Evolutionary conservation across 1,140 invertebrate genomes (phyloP), one percentile per base, ranked within the genome.

Genomic region (Tetranychus urticae): DNA sequence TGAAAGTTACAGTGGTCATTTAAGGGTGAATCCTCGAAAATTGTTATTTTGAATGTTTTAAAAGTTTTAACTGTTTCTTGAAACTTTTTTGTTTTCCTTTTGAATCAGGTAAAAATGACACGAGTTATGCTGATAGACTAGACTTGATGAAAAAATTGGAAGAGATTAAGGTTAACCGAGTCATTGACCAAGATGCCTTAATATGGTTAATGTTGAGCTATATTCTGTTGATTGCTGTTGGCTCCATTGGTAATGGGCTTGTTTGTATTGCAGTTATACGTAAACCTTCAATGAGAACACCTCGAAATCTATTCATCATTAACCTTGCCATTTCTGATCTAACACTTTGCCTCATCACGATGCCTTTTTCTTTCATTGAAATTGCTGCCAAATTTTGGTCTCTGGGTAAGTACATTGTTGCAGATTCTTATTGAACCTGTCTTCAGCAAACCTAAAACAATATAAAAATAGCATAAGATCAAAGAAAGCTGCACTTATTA

Each of bases 281-380:
- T 59, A 88, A 88, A 68, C 80, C 84, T 35, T 77, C 79, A 14
- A 88, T 90, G 85, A 72, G 85, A 39, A 88, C 86, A 36, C 83
- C 85, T 8, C 72, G 86, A 13, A 89, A 90, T 73, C 81, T 88
- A 69, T 88, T 89, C 71, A 88, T 90, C 61, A 79, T 88, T n/a
- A 90, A 89, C 31, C 46, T 88, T 65, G 86, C 86, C 7, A 81
- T 88, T 10, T 87, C 85, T 33, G 86, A 89, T 74, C 76, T 88
- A 2, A 76, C 87, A 23, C 75, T 89, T 14, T 89, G 86, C 69
- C 75, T 85, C 60, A 81, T 89, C 23, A 88, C 85, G 0, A 88
- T 86, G 73, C 86, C 87, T 12, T 75, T 89, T 56, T 88, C 86
- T 31, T 71, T 89, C 50, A 81, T 87, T 74, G 82, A 86, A 70